Conservation (phyloP, 2,113 vertebrate species). For the Rhinichthys klamathensis region DNA sequence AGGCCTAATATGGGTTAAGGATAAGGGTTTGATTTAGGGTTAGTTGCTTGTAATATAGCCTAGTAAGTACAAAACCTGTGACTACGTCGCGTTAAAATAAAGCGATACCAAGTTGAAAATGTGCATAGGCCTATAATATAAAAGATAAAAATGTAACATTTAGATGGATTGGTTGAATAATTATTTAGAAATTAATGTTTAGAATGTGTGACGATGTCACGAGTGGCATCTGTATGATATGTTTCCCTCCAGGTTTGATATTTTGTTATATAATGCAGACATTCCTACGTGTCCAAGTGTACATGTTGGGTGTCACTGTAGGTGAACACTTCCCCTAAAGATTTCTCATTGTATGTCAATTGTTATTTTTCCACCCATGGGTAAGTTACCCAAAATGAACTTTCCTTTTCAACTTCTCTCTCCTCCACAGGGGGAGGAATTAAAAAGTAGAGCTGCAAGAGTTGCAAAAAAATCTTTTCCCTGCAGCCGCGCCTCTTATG, state of each 20-base stretch:
- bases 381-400: slow-evolving; percentile 62
- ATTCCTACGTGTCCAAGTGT: not conserved
- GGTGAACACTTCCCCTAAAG: not conserved
- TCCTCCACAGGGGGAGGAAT: slow-evolving; percentile 59
- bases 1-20: too few species aligned
- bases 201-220: not conserved
- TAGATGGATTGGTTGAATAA: not conserved
- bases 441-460: slow-evolving; percentile 63
- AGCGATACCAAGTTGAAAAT: too few species aligned
- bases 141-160: not conserved
- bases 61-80: not conserved
- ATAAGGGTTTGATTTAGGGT: not conserved
- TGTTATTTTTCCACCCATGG: slow-evolving; percentile 46
- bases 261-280: not conserved
- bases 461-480: slow-evolving; percentile 67
- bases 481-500: slow-evolving; percentile 65
- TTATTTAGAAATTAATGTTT: not conserved
- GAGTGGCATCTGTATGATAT: not conserved
- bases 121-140: too few species aligned
- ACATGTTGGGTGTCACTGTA: not conserved
- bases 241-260: not conserved
- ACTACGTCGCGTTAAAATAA: not conserved
- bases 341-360: not conserved
- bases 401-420: slow-evolving; percentile 62
- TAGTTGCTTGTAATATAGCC: not conserved